A percentile compares a stretch with the other conserved stretches of the same genome.
These are phyloP conservation scores for Pollenia griseotomentosa DNA, from an alignment of 2,888 invertebrate species.

Conservation along the genomic window DNA sequence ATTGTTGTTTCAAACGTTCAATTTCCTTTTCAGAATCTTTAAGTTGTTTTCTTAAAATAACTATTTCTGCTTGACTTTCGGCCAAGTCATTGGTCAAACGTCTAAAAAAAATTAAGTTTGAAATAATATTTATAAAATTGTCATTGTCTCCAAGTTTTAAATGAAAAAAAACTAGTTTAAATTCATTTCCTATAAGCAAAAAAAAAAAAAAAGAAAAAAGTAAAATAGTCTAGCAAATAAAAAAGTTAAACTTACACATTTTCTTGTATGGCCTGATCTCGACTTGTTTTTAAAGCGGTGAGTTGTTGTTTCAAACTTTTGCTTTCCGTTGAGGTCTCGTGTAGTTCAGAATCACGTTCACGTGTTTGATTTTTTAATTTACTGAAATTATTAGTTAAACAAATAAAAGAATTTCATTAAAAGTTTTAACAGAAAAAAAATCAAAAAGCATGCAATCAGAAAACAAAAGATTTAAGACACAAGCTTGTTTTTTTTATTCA, in stretches of 20 bases:
- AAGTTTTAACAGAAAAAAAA: background rate
- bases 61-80: conserved; percentile 87
- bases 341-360: conserved; percentile 81
- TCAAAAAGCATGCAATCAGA: conserved; percentile 1
- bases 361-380: conserved; percentile 79
- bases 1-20: conserved; percentile 89
- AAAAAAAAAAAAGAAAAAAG: conserved; percentile 21
- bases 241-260: conserved; percentile 80
- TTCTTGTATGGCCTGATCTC: conserved; percentile 83
- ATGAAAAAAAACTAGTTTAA: conserved; percentile 52
- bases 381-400: conserved; percentile 74
- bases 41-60: conserved; percentile 88
- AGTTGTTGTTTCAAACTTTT: conserved; percentile 82
- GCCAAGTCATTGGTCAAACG: conserved; percentile 90
- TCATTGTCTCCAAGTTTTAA: background rate
- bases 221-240: conserved; percentile 28
- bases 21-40: conserved; percentile 89
- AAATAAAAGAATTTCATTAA: conserved; percentile 29
- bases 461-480: conserved; percentile 67
- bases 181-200: conserved; percentile 45
- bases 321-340: conserved; percentile 82
- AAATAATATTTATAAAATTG: conserved; percentile 35
- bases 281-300: conserved; percentile 80
- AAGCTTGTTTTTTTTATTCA: conserved; percentile 49
- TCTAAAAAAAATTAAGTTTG: conserved; percentile 81